Evolutionary conservation across 2,113 vertebrate species (phyloP), one percentile per base, ranked within the genome.

Genomic region (Loxodonta africana): DNA sequence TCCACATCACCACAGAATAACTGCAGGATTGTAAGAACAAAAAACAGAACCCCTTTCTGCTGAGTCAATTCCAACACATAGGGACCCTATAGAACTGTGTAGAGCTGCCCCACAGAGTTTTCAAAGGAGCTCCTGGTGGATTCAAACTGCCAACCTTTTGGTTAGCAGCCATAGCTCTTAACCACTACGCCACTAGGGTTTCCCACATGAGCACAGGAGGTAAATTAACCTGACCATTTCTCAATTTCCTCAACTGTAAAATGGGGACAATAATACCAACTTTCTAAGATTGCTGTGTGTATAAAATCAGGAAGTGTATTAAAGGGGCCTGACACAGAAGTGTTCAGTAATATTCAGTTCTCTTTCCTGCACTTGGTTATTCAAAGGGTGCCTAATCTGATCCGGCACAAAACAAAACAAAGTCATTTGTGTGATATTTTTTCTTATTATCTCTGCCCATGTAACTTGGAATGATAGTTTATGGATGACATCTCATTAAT

Each of bases 401-500:
- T 74, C 25, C 87, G 60, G 25, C n/a, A 84, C 9, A 82, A 81
- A 57, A 33, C 15, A 48, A 86, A 60, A 86, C 88, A 92, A 94
- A 71, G 10, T 4, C 37, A 89, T 90, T 71, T 89, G 67, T 17
- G 6, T 63, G 26, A 41, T 41, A 15, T 63, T 67, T 84, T 80
- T 65, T 84, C 71, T 73, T n/a, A 60, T 67, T 60, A 15, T 44
- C 12, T 93, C 7, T 69, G 0, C 6, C 15, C 2, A 53, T 67
- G 21, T 2, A 91, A 28, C 17, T 91, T 88, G 57, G 8, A 67
- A 85, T 57, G 8, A 80, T 41, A 63, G 51, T 41, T 87, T 33
- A 62, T 83, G 57, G 28, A 18, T 83, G 62, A 28, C 5, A 94
- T 69, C 65, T 93, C 30, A n/a, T 87, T 81, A 93, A 94, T 77